Percentiles rank a stretch among this genome's conserved stretches.
Conservation (phyloP, 2,113 vertebrate species). For the Pipra filicauda region DNA sequence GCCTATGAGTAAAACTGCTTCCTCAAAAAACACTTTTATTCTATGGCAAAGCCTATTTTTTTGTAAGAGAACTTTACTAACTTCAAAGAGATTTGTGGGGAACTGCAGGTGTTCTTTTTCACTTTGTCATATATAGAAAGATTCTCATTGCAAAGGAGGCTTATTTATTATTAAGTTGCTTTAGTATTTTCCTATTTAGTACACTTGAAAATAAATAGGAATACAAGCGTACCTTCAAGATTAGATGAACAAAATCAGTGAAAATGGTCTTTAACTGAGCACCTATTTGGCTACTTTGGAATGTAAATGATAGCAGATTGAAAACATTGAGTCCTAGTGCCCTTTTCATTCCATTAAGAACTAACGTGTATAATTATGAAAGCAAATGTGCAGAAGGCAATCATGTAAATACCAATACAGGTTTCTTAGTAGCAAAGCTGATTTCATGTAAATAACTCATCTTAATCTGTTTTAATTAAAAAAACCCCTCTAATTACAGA, state of each 20-base stretch:
- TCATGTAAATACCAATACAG: constrained; percentile 45
- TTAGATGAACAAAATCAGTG: not conserved
- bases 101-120: not conserved
- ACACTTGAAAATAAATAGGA: not conserved
- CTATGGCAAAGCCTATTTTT: not conserved
- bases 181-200: not conserved
- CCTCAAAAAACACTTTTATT: not conserved
- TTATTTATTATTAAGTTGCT: not conserved
- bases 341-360: constrained; percentile 7
- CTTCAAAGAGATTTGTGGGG: constrained; percentile 20
- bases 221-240: not conserved
- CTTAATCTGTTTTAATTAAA: constrained; percentile 44
- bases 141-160: not conserved
- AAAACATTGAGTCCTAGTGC: not conserved
- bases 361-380: not conserved
- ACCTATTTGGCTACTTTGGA: not conserved
- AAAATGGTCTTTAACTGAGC: not conserved
- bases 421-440: constrained; percentile 15
- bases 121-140: not conserved
- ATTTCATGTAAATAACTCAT: constrained; percentile 42
- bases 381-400: constrained; percentile 12
- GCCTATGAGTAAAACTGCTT: not conserved
- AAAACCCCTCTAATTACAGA: constrained; percentile 9
- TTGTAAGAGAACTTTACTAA: not conserved
- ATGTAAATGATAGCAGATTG: not conserved